A percentile compares a stretch with the other conserved stretches of the same genome.
Conservation (phyloP, 2,113 vertebrate genomes). For the Chrysochloris asiatica region DNA sequence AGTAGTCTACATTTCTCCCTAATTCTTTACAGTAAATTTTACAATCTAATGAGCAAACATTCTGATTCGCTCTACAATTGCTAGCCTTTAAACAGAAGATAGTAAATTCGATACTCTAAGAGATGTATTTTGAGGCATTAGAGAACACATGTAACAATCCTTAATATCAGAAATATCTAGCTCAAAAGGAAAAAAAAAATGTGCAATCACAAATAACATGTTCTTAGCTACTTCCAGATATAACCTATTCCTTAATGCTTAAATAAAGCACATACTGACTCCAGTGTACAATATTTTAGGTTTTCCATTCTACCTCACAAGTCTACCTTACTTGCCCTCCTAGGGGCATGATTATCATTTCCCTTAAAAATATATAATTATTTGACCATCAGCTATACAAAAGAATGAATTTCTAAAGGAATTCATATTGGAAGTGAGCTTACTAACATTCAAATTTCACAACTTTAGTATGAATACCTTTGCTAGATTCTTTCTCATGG, state of each 20-base stretch:
- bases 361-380: neutral
- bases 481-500: neutral
- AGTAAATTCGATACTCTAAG: conserved; percentile 36
- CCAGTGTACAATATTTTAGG: neutral
- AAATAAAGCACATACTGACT: neutral
- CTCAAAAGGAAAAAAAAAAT: neutral
- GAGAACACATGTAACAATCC: neutral
- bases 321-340: neutral
- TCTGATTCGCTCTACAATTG: neutral
- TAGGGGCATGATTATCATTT: neutral
- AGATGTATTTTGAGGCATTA: neutral
- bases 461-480: conserved; percentile 52
- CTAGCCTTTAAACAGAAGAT: conserved; percentile 16
- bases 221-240: neutral
- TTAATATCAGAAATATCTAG: neutral
- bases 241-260: neutral
- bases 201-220: neutral
- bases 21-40: neutral
- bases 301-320: neutral
- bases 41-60: neutral
- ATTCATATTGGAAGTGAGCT: conserved; percentile 14
- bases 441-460: conserved; percentile 19
- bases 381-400: neutral
- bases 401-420: neutral
- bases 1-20: neutral